Percentiles rank a stretch among this genome's conserved stretches.
Conservation (phyloP, 2,888 invertebrate species). For the Sphaerophoria taeniata region DNA sequence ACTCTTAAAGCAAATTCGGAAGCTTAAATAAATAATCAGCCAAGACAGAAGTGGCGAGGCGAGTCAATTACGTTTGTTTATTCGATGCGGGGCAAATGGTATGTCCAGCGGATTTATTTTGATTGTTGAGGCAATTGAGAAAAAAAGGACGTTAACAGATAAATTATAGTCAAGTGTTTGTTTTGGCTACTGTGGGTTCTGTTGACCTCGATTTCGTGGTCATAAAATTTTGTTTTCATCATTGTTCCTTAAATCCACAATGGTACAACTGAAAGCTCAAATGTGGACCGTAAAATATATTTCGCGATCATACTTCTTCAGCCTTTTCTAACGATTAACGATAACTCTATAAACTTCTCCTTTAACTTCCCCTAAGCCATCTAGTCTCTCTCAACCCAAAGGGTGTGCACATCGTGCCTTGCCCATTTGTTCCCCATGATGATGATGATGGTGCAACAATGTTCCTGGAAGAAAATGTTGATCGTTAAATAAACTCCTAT, state of each 20-base stretch:
- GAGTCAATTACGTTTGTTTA: conserved; percentile 27
- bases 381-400: neutral
- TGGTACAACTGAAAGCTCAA: too few relatives aligned
- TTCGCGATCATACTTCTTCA: too few relatives aligned
- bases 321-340: too few relatives aligned
- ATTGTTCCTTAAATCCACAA: too few relatives aligned
- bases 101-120: conserved; percentile 23
- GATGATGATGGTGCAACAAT: neutral
- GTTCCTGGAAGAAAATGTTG: conserved; percentile 42
- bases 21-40: conserved; percentile 66
- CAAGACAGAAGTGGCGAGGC: conserved; percentile 2
- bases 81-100: conserved; percentile 9
- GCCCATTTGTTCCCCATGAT: neutral
- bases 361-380: neutral
- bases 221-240: too few relatives aligned
- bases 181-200: conserved; percentile 41
- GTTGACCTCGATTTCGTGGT: conserved; percentile 17
- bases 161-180: neutral
- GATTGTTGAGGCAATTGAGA: conserved; percentile 19
- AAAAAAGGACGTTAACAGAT: conserved; percentile 6
- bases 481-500: conserved; percentile 64
- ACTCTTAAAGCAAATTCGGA: conserved; percentile 57
- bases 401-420: conserved; percentile 41
- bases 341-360: neutral
- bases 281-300: too few relatives aligned